A percentile compares a stretch with the other conserved stretches of the same genome.
These are phyloP conservation scores for Chaetops frenatus DNA, from an alignment of 2,113 vertebrate species.

Conservation along the genomic window DNA sequence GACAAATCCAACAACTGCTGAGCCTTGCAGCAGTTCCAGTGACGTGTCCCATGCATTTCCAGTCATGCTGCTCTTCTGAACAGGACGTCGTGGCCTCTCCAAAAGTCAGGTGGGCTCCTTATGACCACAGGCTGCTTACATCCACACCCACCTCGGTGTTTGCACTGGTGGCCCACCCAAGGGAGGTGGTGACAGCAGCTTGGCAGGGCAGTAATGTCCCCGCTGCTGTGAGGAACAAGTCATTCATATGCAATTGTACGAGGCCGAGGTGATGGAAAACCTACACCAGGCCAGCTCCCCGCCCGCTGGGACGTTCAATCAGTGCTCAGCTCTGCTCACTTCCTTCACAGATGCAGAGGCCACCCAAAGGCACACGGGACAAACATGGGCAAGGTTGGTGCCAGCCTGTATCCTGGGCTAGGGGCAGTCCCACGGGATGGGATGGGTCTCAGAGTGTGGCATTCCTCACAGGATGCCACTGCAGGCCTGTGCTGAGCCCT, in stretches of 20 bases:
- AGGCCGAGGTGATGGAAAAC: background rate
- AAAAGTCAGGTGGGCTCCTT: background rate
- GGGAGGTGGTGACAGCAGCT: background rate
- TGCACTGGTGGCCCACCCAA: background rate
- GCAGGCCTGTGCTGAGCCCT: rapidly evolving
- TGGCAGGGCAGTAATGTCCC: background rate
- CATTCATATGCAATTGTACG: conserved; percentile 2
- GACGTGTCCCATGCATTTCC: background rate
- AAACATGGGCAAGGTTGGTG: rapidly evolving
- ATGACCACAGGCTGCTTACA: background rate
- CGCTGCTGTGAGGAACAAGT: rapidly evolving
- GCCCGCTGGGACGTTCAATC: background rate
- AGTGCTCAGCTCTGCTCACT: background rate
- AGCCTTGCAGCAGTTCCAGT: background rate
- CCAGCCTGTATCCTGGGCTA: background rate
- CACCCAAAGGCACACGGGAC: background rate
- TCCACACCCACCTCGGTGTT: rapidly evolving
- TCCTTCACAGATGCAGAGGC: background rate
- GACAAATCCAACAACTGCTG: background rate
- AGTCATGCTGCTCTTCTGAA: background rate
- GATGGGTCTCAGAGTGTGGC: background rate
- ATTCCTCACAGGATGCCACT: background rate
- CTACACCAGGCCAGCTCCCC: background rate
- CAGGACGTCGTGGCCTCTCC: background rate
- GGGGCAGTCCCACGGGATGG: rapidly evolving